Evolutionary conservation across 2,113 vertebrate species (phyloP), one percentile per base, ranked within the genome.

Genomic region (Butorides virescens): DNA sequence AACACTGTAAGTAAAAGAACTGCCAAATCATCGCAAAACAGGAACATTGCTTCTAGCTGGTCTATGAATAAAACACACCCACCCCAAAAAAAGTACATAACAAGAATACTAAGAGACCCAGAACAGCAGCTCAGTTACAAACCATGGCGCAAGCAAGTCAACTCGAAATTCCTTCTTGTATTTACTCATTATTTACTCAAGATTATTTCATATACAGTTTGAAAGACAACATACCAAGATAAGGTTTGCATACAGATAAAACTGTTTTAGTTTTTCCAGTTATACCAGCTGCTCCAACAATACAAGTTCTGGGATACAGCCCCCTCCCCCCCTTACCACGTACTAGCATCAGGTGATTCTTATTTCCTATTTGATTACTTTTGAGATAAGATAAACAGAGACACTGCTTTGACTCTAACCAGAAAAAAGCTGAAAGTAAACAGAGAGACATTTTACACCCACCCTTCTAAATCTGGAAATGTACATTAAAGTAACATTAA

Each of bases 231-330:
- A 58, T 76, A 91, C 80, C 93, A 92, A 95, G 94, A 81, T 91
- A 95, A 94, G 71, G 63, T 53, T 59, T 90, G 74, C 74, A 91
- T 39, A 62, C 62, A 82, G 76, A 91, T 82, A 44, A 86, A 89
- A 85, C 13, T 4, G 25, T 13, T 95, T 97, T 65, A 61, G 92
- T 86, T 96, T 95, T 97, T 96, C 96, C 94, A 96, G 95, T 96
- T 90, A 88, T 79, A 96, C 96, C 29, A 4, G 92, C 93, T 96
- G 81, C 70, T 91, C 87, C 53, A 90, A 95, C 71, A 92, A 34
- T 20, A 82, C 92, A 46, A 82, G 95, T 68, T 90, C 92, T 85
- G 70, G 17, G 85, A 72, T 30, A 89, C 59, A 87, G 56, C 34
- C 72, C 58, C 53, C 22, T 21, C 27, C 34, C 22, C 15, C 47